Percentiles rank a stretch among this genome's conserved stretches.
phyloP scores from a whole-genome alignment of 2,797 vertebrate species.

The Molothrus aeneus region DNA sequence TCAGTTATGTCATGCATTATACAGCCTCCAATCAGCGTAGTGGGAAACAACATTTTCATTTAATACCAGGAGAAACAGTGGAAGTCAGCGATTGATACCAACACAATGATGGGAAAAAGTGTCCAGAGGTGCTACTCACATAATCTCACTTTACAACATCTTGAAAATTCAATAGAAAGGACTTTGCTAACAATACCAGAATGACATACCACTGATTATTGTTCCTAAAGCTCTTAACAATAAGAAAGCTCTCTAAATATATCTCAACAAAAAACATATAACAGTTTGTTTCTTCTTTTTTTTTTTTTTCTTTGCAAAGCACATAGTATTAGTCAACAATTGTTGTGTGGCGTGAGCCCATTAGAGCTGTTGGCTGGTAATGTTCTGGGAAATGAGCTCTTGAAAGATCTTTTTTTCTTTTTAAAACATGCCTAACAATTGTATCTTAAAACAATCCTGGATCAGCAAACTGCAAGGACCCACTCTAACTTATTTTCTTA shows the following conservation, averaged over 20 bases:
- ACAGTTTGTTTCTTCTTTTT: conserved; percentile 71
- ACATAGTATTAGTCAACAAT: conserved; percentile 76
- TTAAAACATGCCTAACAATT: conserved; percentile 58
- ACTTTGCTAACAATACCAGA: conserved; percentile 78
- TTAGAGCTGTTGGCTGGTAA: conserved; percentile 31
- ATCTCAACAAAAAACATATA: conserved; percentile 77
- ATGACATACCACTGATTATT: conserved; percentile 80
- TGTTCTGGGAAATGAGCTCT: conserved; percentile 65
- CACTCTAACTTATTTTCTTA: background rate
- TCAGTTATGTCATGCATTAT: conserved; percentile 80
- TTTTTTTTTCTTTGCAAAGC: conserved; percentile 64
- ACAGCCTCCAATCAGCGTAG: conserved; percentile 79
- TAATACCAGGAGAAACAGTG: conserved; percentile 85
- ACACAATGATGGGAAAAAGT: conserved; percentile 89
- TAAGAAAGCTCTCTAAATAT: conserved; percentile 76
- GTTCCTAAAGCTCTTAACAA: conserved; percentile 79
- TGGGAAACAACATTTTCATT: conserved; percentile 84
- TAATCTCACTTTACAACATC: conserved; percentile 84
- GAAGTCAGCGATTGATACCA: conserved; percentile 87
- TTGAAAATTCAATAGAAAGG: conserved; percentile 85
- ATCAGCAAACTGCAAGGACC: conserved; percentile 30
- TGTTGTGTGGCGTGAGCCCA: conserved; percentile 51
- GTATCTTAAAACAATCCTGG: conserved; percentile 60
- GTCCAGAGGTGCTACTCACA: conserved; percentile 83
- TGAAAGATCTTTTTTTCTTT: conserved; percentile 52